Evolutionary conservation across 1,140 invertebrate species (phyloP).

Genomic region (Nasonia vitripennis): DNA sequence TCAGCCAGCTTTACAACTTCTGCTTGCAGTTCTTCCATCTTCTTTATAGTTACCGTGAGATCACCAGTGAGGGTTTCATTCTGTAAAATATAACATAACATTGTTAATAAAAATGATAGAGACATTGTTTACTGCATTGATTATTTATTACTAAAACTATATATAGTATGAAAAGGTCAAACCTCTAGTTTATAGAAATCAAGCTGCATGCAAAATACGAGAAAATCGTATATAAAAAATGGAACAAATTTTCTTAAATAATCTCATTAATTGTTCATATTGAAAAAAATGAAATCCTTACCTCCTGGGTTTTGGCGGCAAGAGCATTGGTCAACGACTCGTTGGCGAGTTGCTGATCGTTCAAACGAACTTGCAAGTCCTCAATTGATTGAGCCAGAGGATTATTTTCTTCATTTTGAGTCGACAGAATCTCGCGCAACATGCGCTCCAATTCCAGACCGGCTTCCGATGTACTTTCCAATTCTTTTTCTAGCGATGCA

Average conservation of each 20-base stretch:
- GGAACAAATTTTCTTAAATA: conserved; percentile 24
- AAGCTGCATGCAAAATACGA: conserved; percentile 60
- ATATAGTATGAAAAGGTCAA: conserved; percentile 38
- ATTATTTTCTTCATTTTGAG: conserved; percentile 78
- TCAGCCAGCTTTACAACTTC: conserved; percentile 62
- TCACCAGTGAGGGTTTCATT: conserved; percentile 67
- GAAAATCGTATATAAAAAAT: conserved; percentile 34
- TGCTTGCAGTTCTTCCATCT: conserved; percentile 64
- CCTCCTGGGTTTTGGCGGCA: conserved; percentile 74
- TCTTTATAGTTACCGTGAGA: conserved; percentile 59
- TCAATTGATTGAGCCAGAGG: conserved; percentile 78
- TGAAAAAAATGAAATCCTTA: conserved; percentile 56
- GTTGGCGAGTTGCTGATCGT: conserved; percentile 77
- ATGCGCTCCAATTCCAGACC: conserved; percentile 81
- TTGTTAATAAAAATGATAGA: conserved; percentile 12
- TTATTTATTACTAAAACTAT: conserved; percentile 19
- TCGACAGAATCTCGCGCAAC: conserved; percentile 79
- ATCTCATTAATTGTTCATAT: conserved; percentile 8
- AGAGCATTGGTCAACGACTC: conserved; percentile 71
- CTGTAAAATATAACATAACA: conserved; percentile 58
- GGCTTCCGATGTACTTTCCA: conserved; percentile 80
- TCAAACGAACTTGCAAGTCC: conserved; percentile 78
- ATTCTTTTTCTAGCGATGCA: conserved; percentile 77
- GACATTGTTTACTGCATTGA: neutral
- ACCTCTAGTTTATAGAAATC: conserved; percentile 68